phyloP scores from a whole-genome alignment of 2,888 invertebrate genomes.

The Dolomedes plantarius region DNA sequence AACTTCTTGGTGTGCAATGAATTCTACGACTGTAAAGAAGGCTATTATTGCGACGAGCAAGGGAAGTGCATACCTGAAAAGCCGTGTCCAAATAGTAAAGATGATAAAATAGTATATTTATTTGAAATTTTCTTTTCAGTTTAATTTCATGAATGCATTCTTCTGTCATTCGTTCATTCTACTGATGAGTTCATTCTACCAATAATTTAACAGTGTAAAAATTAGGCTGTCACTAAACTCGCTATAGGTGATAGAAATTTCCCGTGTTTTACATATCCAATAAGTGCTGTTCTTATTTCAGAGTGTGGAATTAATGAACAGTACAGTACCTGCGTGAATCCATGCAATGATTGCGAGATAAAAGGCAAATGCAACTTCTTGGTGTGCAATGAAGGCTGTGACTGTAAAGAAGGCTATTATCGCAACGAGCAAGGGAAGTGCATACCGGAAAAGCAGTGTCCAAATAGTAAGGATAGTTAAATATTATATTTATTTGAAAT shows the following conservation, averaged over 20 bases:
- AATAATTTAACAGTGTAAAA: too few species aligned
- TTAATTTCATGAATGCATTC: too few species aligned
- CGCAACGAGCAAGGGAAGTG: slow-evolving; percentile 44
- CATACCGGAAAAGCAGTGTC: slow-evolving; percentile 23
- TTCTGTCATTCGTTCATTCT: too few species aligned
- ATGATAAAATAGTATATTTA: too few species aligned
- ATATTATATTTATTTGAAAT: too few species aligned
- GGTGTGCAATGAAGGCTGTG: slow-evolving; percentile 39
- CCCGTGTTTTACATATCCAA: too few species aligned
- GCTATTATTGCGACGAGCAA: slow-evolving; percentile 42
- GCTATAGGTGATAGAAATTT: too few species aligned
- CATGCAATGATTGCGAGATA: slow-evolving; percentile 45
- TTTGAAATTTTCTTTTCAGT: too few species aligned
- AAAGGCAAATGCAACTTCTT: slow-evolving; percentile 26
- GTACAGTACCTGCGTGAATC: slow-evolving; percentile 22
- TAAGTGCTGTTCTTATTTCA: not conserved
- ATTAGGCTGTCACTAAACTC: too few species aligned
- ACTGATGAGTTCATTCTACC: too few species aligned
- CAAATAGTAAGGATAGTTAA: too few species aligned
- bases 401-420: slow-evolving; percentile 39
- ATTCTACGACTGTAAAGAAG: slow-evolving; percentile 45
- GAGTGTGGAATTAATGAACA: slow-evolving; percentile 11
- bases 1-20: slow-evolving; percentile 11
- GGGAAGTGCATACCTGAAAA: slow-evolving; percentile 37
- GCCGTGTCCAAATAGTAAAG: too few species aligned